These are phyloP conservation scores for Aphelenchoides bicaudatus DNA, from an alignment of 2,888 invertebrate genomes.

Conservation along the genomic window DNA sequence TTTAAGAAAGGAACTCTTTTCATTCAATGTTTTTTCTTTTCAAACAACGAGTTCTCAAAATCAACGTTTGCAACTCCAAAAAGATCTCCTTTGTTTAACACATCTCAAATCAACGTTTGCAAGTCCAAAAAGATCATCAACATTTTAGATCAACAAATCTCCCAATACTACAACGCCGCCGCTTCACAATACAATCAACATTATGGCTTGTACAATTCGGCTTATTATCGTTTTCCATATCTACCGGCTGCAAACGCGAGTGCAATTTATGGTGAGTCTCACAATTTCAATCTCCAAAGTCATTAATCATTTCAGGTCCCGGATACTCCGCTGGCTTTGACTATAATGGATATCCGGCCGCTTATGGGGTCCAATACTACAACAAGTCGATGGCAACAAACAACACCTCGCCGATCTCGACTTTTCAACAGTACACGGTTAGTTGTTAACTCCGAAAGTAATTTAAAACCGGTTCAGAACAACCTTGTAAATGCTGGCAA, in stretches of 20 bases:
- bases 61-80: no score
- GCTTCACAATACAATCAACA: constrained; percentile 7
- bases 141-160: constrained; percentile 13
- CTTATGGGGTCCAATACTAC: constrained; percentile 13
- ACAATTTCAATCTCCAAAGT: no score
- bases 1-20: no score
- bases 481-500: background rate
- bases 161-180: constrained; percentile 9
- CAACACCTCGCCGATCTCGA: background rate
- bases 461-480: constrained; percentile 12
- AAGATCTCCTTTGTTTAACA: no score
- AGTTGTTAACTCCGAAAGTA: background rate
- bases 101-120: no score
- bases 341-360: constrained; percentile 9
- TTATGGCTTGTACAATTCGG: background rate
- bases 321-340: background rate
- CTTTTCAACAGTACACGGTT: constrained; percentile 14
- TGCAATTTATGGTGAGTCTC: constrained; percentile 7
- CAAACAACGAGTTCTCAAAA: no score
- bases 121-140: no score
- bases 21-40: no score
- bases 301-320: background rate
- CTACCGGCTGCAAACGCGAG: background rate
- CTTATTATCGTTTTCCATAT: constrained; percentile 5
- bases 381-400: background rate